Percentiles rank a stretch among this genome's conserved stretches.
phyloP scores from a whole-genome alignment of 1,140 invertebrate species.

The Euglossa dilemma region DNA sequence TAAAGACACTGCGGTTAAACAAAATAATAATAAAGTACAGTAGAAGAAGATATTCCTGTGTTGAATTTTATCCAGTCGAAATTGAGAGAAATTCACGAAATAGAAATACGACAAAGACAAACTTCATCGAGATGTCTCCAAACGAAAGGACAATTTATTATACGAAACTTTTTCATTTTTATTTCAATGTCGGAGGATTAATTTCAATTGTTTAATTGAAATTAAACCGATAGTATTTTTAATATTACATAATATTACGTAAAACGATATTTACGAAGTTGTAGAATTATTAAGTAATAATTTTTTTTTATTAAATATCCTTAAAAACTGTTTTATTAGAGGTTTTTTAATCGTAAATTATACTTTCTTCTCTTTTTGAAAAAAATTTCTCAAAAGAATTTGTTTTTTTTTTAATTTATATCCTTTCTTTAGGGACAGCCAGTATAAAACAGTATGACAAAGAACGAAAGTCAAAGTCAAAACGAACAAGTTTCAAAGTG shows the following conservation, averaged over 20 bases:
- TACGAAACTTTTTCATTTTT: neutral
- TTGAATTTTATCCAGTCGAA: neutral
- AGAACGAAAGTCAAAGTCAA: neutral
- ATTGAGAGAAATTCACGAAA: neutral
- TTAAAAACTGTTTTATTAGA: too few relatives aligned
- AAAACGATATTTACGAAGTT: too few relatives aligned
- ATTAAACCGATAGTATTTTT: too few relatives aligned
- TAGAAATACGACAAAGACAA: neutral
- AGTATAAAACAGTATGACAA: neutral
- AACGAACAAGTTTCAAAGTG: neutral
- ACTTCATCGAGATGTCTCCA: neutral
- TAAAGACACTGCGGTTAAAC: constrained; percentile 67
- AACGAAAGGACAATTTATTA: neutral
- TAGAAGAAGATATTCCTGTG: constrained; percentile 22
- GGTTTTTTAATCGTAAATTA: neutral
- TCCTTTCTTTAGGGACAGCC: neutral
- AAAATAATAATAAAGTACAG: constrained; percentile 39
- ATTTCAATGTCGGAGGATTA: too few relatives aligned
- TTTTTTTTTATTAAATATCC: too few relatives aligned
- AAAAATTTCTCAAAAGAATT: neutral
- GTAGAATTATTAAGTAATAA: too few relatives aligned
- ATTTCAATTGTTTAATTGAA: too few relatives aligned
- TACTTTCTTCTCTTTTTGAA: neutral
- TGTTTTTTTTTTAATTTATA: neutral
- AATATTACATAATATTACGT: too few relatives aligned